Conservation (phyloP, 2,888 invertebrate species). For the Platycheirus albimanus region DNA sequence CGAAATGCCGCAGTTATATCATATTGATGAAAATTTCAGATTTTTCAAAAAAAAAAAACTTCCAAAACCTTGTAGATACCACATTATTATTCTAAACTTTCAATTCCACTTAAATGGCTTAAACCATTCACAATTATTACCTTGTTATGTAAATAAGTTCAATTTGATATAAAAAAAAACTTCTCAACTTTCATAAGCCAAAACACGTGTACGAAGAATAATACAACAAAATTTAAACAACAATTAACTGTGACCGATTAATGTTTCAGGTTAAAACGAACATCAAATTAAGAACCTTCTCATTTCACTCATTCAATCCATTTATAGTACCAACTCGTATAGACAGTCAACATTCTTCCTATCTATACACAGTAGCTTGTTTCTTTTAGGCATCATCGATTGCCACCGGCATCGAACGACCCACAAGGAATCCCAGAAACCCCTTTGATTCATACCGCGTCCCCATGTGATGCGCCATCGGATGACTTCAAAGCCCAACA, state of each 20-base stretch:
- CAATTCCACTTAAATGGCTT: background rate
- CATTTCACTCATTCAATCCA: background rate
- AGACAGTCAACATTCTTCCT: background rate
- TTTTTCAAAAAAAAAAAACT: no score
- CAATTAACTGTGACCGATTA: slow-evolving; percentile 65
- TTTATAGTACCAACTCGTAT: background rate
- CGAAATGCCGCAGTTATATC: no score
- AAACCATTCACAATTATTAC: background rate
- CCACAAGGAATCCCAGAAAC: slow-evolving; percentile 32
- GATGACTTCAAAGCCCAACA: slow-evolving; percentile 52
- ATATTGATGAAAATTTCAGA: no score
- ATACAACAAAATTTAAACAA: slow-evolving; percentile 39
- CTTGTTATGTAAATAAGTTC: background rate
- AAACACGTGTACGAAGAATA: slow-evolving; percentile 13
- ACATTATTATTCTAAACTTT: no score
- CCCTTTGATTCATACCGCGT: slow-evolving; percentile 48
- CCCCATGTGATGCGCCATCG: slow-evolving; percentile 13
- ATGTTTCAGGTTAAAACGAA: slow-evolving; percentile 48
- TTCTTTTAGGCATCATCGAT: slow-evolving; percentile 39
- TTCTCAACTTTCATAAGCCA: background rate
- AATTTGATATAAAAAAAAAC: background rate
- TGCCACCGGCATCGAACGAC: slow-evolving; percentile 66
- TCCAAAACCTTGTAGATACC: no score
- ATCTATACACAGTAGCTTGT: slow-evolving; percentile 59
- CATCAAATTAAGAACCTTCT: slow-evolving; percentile 45